Base-by-base conservation (phyloP, 2,888 invertebrate genomes). In the Drosophila bunnanda region DNA sequence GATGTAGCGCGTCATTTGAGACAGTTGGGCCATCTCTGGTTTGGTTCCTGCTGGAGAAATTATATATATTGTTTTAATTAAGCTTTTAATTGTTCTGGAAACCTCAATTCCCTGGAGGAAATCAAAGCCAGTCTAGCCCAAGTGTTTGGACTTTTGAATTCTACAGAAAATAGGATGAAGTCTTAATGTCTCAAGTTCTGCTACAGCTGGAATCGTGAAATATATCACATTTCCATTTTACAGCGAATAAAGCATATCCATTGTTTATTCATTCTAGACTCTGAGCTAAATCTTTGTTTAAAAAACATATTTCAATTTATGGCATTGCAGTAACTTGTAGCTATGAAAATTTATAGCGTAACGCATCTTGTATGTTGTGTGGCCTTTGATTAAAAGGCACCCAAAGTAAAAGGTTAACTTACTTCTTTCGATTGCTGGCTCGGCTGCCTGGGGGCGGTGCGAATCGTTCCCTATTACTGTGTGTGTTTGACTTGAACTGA, bases 1-100 rank as follows among this genome's bases (percentile, higher is more conserved):
- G 28, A 52, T 20, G 13, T 50, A 52, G 28, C 53, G 68, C n/a
- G 41, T 52, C 52, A 67, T 65, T 25, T 65, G 41, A 20, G 34
- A 12, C n/a, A 65, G 39, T 32, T 67, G 64, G 13, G 36, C 9
- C 64, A 64, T 64, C 46, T 13, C 38, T 9, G 20, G 30, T 4
- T 28, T n/a, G n/a, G 20, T 25, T 38, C 1, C 30, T 12, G 12
- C 0, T 2, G 34, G 10, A 10, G 10, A 5, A 8, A 13, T 25
- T 1, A n/a, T 1, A 2, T 41, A 9, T 30, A 30, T 13, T 2
- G 20, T 22, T 22, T 9, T 2, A 2, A 22, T 7, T 4, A 8
- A 7, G 20, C 5, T 41, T 3, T 41, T 7, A 41, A 7, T 20
- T 20, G 20, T 20, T 12, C 2, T 41, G 2, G 4, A 12, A 20